Percentiles rank a stretch among this genome's conserved stretches.
Conservation (phyloP, 92 coral and sea anemone species). For the Actinostola sp. region DNA sequence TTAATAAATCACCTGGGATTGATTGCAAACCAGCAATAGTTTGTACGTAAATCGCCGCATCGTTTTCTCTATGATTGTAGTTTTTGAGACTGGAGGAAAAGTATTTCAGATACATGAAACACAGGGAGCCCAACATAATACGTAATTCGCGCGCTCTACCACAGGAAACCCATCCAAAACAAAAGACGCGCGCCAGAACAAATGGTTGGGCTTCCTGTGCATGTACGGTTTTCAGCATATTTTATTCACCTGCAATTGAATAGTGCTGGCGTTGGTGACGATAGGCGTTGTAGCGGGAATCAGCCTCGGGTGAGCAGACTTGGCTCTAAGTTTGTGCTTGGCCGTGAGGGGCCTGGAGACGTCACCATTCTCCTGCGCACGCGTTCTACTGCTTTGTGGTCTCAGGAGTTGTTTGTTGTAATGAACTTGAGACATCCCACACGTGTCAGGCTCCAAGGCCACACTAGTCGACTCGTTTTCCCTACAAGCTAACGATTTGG, state of each 20-base stretch:
- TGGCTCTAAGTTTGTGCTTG: constrained; percentile 75
- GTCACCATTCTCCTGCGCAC: constrained; percentile 16
- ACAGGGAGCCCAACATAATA: too few relatives aligned
- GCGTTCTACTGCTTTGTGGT: constrained; percentile 66
- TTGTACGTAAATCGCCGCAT: too few relatives aligned
- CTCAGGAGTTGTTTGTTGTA: constrained; percentile 41
- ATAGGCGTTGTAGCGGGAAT: constrained; percentile 62
- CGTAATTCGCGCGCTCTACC: too few relatives aligned
- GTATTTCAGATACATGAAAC: too few relatives aligned
- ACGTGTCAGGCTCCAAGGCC: constrained; percentile 49
- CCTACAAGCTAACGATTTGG: constrained; percentile 48
- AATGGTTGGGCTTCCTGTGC: background rate
- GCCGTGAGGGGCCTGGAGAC: constrained; percentile 57
- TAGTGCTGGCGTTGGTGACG: constrained; percentile 87
- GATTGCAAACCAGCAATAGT: too few relatives aligned
- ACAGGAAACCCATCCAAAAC: too few relatives aligned
- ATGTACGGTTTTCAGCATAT: background rate
- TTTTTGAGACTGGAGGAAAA: too few relatives aligned
- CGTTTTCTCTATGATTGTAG: too few relatives aligned
- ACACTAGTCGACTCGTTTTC: constrained; percentile 59
- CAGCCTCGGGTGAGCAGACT: constrained; percentile 94
- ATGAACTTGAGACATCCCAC: constrained; percentile 66
- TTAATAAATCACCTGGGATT: too few relatives aligned
- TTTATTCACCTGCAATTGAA: constrained; percentile 74
- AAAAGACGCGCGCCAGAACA: too few relatives aligned